Evolutionary conservation across 92 coral and sea anemone species (phyloP).

Genomic region (Ricordea florida): DNA sequence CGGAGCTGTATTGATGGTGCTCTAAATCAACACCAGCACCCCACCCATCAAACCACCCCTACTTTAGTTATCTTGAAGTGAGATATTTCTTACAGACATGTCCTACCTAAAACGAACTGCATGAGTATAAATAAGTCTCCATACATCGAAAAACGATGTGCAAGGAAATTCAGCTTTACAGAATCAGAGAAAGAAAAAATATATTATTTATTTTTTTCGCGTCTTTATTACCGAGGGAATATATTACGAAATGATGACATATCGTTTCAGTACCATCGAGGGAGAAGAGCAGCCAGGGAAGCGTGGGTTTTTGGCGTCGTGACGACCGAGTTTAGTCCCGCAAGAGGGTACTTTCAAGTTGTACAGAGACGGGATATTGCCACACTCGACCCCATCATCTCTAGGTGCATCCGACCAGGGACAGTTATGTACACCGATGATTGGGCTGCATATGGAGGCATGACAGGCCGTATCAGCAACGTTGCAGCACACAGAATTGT

Average conservation of each 20-base stretch:
- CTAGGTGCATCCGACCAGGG: conserved; percentile 25
- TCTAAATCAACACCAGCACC: too few species aligned
- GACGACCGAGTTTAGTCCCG: not conserved
- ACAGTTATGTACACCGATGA: conserved; percentile 31
- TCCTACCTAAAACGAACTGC: too few species aligned
- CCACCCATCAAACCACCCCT: too few species aligned
- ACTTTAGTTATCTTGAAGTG: too few species aligned
- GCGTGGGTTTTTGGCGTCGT: conserved; percentile 1
- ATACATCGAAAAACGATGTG: too few species aligned
- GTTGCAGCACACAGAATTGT: conserved; percentile 13
- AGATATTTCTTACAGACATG: too few species aligned
- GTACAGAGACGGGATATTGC: not conserved
- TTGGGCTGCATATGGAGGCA: conserved; percentile 21
- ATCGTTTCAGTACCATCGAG: not conserved
- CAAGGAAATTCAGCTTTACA: too few species aligned
- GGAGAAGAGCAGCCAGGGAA: not conserved
- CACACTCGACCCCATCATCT: conserved; percentile 23
- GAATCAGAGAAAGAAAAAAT: not conserved
- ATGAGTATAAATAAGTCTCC: too few species aligned
- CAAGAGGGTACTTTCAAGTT: conserved; percentile 2
- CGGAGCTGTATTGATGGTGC: too few species aligned
- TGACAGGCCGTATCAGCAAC: conserved; percentile 6
- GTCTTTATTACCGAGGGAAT: too few species aligned
- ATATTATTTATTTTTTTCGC: too few species aligned
- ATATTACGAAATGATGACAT: too few species aligned